These are phyloP conservation scores for Rallus limicola DNA, from an alignment of 2,113 vertebrate genomes.

Conservation along the genomic window DNA sequence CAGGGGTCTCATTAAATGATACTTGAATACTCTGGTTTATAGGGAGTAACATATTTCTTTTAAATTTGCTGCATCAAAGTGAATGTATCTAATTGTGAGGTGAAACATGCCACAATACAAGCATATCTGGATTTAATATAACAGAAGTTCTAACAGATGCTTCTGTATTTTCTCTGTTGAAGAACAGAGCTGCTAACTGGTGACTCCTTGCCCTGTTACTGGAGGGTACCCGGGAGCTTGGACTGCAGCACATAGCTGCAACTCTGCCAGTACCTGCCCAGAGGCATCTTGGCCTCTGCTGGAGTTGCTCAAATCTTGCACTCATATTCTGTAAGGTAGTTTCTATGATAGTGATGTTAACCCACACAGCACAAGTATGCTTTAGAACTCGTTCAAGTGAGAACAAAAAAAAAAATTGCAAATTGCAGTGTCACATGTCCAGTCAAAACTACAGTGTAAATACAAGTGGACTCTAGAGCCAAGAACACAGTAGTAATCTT, in stretches of 20 bases:
- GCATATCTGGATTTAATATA: neutral
- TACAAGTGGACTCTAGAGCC: neutral
- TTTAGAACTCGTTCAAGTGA: neutral
- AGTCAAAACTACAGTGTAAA: neutral
- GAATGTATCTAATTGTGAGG: neutral
- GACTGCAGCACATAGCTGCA: fast-evolving
- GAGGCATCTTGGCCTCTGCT: neutral
- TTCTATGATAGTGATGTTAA: neutral
- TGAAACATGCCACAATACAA: neutral
- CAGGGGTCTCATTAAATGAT: neutral
- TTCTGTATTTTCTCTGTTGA: neutral
- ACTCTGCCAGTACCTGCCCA: neutral
- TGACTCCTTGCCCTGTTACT: neutral
- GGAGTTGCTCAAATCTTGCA: neutral
- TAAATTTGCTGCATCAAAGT: neutral
- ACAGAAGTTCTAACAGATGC: neutral
- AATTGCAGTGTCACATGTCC: neutral
- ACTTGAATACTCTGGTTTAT: neutral
- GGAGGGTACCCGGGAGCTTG: no score
- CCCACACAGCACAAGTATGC: no score
- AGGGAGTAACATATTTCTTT: neutral
- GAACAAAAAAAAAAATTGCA: neutral
- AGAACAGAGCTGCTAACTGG: neutral
- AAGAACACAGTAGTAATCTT: neutral
- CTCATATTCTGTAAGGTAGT: neutral